A percentile compares a stretch with the other conserved stretches of the same genome.
Evolutionary conservation across 2,113 vertebrate genomes (phyloP).

Genomic region (Pelmatolapia mariae): DNA sequence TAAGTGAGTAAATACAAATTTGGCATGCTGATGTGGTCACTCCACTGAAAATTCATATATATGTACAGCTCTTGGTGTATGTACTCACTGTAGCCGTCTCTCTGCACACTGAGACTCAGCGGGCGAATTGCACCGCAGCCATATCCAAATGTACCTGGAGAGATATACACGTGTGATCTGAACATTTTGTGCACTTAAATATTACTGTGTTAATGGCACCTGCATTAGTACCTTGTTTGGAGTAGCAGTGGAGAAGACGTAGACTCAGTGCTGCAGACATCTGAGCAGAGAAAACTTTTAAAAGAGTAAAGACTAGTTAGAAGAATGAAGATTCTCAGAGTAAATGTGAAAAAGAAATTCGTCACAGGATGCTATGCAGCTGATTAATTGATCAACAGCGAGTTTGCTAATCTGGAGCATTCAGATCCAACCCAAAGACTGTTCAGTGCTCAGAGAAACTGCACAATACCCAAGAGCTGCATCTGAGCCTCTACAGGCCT

Average conservation of each 20-base stretch:
- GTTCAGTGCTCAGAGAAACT: neutral
- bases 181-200: neutral
- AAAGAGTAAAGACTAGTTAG: neutral
- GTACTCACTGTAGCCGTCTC: conserved; percentile 55
- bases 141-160: conserved; percentile 33
- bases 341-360: neutral
- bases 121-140: neutral
- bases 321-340: neutral
- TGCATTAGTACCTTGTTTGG: conserved; percentile 43
- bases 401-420: neutral
- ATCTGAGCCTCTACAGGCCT: neutral
- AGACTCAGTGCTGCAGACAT: conserved; percentile 54
- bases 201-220: neutral
- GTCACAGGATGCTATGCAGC: neutral
- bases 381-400: neutral
- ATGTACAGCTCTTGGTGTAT: neutral
- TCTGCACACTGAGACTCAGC: conserved; percentile 44
- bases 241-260: conserved; percentile 41
- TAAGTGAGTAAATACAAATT: neutral
- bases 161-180: neutral
- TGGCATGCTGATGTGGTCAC: neutral
- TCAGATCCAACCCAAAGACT: neutral
- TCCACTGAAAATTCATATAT: neutral
- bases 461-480: neutral
- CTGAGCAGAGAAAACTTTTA: neutral